A percentile compares a stretch with the other conserved stretches of the same genome.
These are phyloP conservation scores for Mizuhopecten yessoensis DNA, from an alignment of 1,140 invertebrate genomes.

Conservation along the genomic window DNA sequence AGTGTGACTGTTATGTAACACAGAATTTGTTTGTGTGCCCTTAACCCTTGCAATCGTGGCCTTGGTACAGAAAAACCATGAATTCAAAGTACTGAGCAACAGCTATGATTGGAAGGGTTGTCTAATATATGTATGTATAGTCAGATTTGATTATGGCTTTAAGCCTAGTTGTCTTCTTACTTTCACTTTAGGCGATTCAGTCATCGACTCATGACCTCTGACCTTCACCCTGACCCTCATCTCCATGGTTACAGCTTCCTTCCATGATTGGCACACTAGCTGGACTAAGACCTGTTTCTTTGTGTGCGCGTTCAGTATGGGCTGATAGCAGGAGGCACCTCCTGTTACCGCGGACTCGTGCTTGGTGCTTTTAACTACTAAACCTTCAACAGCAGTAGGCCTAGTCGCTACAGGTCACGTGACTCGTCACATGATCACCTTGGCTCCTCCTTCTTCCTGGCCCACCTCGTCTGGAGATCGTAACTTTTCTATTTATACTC, in stretches of 20 bases:
- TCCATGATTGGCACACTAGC: constrained; percentile 1
- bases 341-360: constrained; percentile 21
- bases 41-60: constrained; percentile 1
- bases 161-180: constrained; percentile 52
- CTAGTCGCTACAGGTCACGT: not conserved
- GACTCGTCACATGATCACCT: constrained; percentile 22
- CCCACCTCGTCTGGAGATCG: constrained; percentile 30
- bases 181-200: constrained; percentile 65
- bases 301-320: constrained; percentile 16
- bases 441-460: constrained; percentile 36
- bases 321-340: constrained; percentile 1
- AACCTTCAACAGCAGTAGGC: constrained; percentile 24
- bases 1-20: constrained; percentile 11
- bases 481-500: constrained; percentile 40
- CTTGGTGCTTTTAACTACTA: constrained; percentile 38
- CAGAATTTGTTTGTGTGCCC: not conserved
- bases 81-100: not conserved
- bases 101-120: constrained; percentile 6
- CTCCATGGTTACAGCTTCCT: constrained; percentile 37
- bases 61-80: not conserved
- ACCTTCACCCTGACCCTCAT: constrained; percentile 38
- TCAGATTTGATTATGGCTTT: constrained; percentile 8
- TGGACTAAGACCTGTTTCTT: constrained; percentile 32
- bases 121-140: not conserved
- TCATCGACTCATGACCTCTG: constrained; percentile 66